phyloP scores from a whole-genome alignment of 2,113 vertebrate genomes.

The Trogon surrucura region DNA sequence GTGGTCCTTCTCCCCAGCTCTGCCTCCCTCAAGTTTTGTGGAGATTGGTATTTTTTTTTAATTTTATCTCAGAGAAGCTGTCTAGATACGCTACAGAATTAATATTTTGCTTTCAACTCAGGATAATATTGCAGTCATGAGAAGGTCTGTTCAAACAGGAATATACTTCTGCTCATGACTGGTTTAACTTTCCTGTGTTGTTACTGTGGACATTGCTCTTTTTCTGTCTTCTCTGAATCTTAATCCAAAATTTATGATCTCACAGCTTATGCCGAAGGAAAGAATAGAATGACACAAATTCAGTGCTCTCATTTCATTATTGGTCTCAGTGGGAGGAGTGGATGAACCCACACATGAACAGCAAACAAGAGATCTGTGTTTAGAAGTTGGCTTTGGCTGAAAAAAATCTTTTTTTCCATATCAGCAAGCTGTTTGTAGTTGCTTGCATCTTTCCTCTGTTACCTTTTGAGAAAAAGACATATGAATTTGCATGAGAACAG shows the following conservation, averaged over 20 bases:
- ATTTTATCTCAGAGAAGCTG: slow-evolving; percentile 6
- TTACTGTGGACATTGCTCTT: slow-evolving; percentile 31
- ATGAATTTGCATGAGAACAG: background rate
- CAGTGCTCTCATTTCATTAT: slow-evolving; percentile 57
- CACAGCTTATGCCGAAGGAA: slow-evolving; percentile 37
- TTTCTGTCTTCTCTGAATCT: slow-evolving; percentile 46
- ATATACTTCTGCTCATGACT: background rate
- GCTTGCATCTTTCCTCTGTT: slow-evolving; percentile 20
- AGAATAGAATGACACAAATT: slow-evolving; percentile 60
- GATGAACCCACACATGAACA: slow-evolving; percentile 58
- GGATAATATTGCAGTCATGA: background rate
- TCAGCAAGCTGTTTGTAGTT: slow-evolving; percentile 55
- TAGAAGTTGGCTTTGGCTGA: slow-evolving; percentile 58
- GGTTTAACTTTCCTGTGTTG: background rate
- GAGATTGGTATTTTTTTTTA: background rate
- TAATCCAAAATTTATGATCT: slow-evolving; percentile 70
- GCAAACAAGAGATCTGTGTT: slow-evolving; percentile 60
- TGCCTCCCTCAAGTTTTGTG: background rate
- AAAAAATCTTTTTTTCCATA: background rate
- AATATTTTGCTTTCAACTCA: slow-evolving; percentile 15
- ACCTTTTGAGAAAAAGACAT: slow-evolving; percentile 3
- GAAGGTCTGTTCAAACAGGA: slow-evolving; percentile 10
- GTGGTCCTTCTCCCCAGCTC: background rate
- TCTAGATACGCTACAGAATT: background rate
- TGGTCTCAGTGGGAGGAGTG: slow-evolving; percentile 48